Base-by-base conservation (phyloP, 2,797 vertebrate species). In the Sebastes hubbsi region DNA sequence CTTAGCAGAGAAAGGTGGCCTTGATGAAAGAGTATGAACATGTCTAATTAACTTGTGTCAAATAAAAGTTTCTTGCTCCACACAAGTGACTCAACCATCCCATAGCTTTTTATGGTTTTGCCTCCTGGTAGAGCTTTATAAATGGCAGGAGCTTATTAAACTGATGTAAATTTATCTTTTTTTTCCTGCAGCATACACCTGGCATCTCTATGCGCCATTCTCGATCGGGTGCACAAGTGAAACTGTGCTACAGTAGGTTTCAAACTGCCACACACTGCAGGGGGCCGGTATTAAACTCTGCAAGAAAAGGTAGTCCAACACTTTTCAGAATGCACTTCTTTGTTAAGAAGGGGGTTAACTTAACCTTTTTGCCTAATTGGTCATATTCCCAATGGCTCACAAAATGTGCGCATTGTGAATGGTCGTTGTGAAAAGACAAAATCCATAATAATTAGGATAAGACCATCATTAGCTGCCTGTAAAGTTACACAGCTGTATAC, bases 21-120 rank as follows among this genome's bases (percentile, higher is more conserved):
- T 42, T 34, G 56, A 80, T 90, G 88, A 90, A 93, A 90, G 88
- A 85, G 81, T 62, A 75, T 20, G 64, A 93, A 94, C 91, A 88
- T 83, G 89, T 91, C 91, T 91, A 89, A 94, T 93, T 91, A 92
- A 91, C 88, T 92, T 84, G 86, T 89, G 89, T 88, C 85, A 92
- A 88, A 93, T 91, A 87, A 91, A 92, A 75, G 87, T 92, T 91
- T 90, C 70, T 59, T 78, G 80, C 77, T 69, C 59, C 63, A 83
- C 77, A 87, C 74, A 88, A 86, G 77, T 76, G 67, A 79, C 77
- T 88, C 52, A 70, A 75, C 75, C 87, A 58, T 77, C 77, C 80
- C 25, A 32, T 68, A n/a, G 83, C 59, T 62, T 84, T 92, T 75
- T 75, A 88, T 80, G 76, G 76, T 46, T 54, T 71, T 62, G 75